Conservation (phyloP, 2,113 vertebrate genomes). For the Oenanthe melanoleuca region DNA sequence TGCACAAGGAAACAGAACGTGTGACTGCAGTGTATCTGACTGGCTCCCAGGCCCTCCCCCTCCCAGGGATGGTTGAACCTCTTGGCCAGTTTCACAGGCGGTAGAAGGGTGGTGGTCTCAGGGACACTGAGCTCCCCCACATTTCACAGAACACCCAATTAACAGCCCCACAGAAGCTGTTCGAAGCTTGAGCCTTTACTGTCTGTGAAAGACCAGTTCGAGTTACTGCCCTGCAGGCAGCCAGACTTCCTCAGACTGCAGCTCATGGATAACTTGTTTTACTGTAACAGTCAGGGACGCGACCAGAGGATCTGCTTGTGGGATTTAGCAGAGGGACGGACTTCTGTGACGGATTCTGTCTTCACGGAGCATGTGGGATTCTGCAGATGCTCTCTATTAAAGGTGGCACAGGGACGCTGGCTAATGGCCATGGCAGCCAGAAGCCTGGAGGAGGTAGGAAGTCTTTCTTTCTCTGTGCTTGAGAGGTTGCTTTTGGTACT, state of each 20-base stretch:
- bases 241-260: background rate
- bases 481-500: background rate
- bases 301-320: slow-evolving; percentile 87
- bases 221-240: background rate
- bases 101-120: background rate
- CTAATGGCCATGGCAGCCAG: slow-evolving; percentile 84
- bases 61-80: background rate
- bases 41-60: background rate
- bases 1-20: background rate
- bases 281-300: slow-evolving; percentile 86
- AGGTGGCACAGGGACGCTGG: slow-evolving; percentile 51
- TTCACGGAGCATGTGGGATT: slow-evolving; percentile 85
- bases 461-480: background rate
- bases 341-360: slow-evolving; percentile 75
- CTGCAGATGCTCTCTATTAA: slow-evolving; percentile 84
- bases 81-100: background rate
- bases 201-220: background rate
- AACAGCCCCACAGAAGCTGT: background rate
- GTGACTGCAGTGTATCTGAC: background rate
- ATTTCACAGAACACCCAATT: background rate
- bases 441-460: slow-evolving; percentile 85
- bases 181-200: background rate
- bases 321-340: slow-evolving; percentile 87
- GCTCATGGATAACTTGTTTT: background rate
- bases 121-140: background rate